Evolutionary conservation across 2,113 vertebrate species (phyloP).

Genomic region (Myotis lucifugus): DNA sequence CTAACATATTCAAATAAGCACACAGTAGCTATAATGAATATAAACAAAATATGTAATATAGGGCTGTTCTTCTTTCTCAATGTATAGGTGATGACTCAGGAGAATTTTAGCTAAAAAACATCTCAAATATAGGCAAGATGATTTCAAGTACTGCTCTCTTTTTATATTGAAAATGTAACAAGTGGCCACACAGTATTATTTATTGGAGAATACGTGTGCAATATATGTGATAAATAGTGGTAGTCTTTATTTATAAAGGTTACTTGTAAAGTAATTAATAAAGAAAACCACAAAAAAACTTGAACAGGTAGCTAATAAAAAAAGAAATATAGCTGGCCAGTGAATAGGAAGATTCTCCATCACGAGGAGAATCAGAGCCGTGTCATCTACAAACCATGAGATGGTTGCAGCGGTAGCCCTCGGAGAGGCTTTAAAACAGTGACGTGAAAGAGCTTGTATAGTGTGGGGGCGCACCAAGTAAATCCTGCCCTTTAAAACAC

Average conservation of each 20-base stretch:
- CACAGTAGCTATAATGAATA: not conserved
- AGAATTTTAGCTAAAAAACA: not conserved
- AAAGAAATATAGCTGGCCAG: not conserved
- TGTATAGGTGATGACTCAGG: not conserved
- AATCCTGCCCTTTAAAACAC: not conserved
- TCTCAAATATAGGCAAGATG: not conserved
- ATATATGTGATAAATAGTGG: not conserved
- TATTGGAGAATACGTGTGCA: not conserved
- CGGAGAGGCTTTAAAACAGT: too few relatives aligned
- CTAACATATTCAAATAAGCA: not conserved
- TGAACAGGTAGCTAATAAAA: not conserved
- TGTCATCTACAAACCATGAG: not conserved
- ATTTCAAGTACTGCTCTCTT: not conserved
- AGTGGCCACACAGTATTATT: not conserved
- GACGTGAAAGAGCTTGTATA: accelerated
- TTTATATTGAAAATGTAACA: not conserved
- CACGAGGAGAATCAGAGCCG: not conserved
- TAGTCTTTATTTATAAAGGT: not conserved
- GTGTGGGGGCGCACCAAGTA: accelerated
- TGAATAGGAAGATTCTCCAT: not conserved
- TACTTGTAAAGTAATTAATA: not conserved
- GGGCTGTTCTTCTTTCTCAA: not conserved
- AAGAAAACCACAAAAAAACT: not conserved
- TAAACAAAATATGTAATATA: not conserved
- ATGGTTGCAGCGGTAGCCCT: accelerated